These are phyloP conservation scores for Vidua chalybeata DNA, from an alignment of 2,113 vertebrate genomes.

Conservation along the genomic window DNA sequence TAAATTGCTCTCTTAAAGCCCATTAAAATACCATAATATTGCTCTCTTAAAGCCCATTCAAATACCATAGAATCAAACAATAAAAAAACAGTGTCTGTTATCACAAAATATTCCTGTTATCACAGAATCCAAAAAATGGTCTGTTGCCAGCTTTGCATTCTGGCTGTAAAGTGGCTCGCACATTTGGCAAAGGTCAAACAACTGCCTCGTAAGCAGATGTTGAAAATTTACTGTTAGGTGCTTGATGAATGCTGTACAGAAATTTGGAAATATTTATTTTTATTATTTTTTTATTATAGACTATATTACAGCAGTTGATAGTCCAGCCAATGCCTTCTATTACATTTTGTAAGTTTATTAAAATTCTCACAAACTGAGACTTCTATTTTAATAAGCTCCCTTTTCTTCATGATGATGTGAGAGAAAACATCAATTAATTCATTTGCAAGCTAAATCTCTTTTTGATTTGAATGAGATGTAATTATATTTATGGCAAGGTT, in stretches of 20 bases:
- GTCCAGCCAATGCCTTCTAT: background rate
- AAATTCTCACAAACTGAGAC: background rate
- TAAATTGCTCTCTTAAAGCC: background rate
- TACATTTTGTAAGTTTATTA: background rate
- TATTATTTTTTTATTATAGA: background rate
- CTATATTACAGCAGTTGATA: background rate
- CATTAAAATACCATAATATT: background rate
- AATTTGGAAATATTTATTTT: background rate
- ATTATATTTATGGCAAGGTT: background rate
- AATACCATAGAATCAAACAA: background rate
- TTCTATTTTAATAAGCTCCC: background rate
- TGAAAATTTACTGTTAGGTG: background rate
- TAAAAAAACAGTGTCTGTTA: rapidly evolving
- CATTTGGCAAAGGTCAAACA: background rate
- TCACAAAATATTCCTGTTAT: background rate
- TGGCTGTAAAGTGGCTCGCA: background rate
- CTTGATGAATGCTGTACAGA: background rate
- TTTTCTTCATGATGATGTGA: background rate
- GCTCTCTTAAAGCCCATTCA: background rate
- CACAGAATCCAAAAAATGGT: background rate
- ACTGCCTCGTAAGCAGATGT: background rate
- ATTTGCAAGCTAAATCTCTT: background rate
- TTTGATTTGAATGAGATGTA: background rate
- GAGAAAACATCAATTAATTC: background rate
- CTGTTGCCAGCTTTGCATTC: background rate